phyloP scores from a whole-genome alignment of 2,797 vertebrate species.

The Anguilla anguilla region DNA sequence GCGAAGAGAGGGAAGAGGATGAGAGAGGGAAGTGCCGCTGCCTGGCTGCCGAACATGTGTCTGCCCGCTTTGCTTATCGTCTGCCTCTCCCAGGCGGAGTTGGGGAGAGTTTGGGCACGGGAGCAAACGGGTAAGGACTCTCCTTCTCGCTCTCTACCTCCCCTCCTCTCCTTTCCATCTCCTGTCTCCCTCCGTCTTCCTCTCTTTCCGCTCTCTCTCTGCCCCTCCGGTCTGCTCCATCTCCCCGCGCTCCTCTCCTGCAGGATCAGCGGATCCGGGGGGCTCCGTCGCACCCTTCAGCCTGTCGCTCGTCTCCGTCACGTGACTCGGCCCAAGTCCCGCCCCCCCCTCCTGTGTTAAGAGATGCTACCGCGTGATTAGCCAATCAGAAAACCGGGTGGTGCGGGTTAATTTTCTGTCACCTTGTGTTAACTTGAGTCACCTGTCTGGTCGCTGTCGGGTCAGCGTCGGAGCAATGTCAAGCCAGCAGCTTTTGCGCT shows the following conservation, averaged over 20 bases:
- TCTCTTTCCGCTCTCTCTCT: neutral
- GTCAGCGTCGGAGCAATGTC: neutral
- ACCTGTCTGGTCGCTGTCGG: neutral
- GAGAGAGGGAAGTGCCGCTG: constrained; percentile 43
- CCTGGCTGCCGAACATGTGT: constrained; percentile 67
- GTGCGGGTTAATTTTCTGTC: neutral
- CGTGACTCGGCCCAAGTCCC: neutral
- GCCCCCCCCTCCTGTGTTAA: neutral
- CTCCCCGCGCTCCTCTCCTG: neutral
- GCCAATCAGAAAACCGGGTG: neutral
- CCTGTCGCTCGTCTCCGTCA: neutral
- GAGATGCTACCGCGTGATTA: neutral
- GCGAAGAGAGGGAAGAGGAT: constrained; percentile 51
- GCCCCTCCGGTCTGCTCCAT: neutral
- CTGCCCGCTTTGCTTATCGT: constrained; percentile 75
- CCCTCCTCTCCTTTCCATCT: constrained; percentile 17
- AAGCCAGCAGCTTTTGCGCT: too few species aligned
- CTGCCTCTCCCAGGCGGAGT: constrained; percentile 76
- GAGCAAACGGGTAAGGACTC: constrained; percentile 70
- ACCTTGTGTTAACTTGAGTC: neutral
- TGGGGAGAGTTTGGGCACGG: constrained; percentile 70
- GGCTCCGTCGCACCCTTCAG: neutral
- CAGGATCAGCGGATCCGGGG: neutral
- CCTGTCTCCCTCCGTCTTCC: constrained; percentile 30
- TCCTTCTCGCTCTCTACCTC: neutral